Evolutionary conservation across 1,140 invertebrate species (phyloP).

Genomic region (Trachymyrmex cornetzi): DNA sequence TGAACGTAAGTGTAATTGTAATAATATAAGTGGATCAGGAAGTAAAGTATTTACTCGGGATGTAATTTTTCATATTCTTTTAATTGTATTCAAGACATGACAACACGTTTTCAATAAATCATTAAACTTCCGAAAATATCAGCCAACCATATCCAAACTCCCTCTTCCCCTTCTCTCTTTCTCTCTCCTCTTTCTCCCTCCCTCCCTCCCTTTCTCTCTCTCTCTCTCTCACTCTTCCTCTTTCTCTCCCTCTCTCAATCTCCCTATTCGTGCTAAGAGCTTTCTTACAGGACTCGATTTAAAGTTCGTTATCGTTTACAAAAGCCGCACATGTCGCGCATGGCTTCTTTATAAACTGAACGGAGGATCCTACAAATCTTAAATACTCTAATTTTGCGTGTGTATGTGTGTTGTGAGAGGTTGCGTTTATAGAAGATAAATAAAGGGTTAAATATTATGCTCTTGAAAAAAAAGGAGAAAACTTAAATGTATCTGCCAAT

Average conservation of each 20-base stretch:
- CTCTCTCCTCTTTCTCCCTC: neutral
- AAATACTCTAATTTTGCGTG: conserved; percentile 73
- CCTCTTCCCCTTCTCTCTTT: neutral
- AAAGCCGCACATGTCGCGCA: conserved; percentile 61
- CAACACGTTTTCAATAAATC: conserved; percentile 84
- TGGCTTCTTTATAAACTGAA: conserved; percentile 60
- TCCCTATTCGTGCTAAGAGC: conserved; percentile 68
- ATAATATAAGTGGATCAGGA: neutral
- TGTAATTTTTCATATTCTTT: conserved; percentile 71
- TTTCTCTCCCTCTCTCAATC: neutral
- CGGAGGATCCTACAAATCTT: conserved; percentile 73
- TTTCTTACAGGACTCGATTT: conserved; percentile 71
- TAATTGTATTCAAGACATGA: conserved; percentile 85
- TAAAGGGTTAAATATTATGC: conserved; percentile 73
- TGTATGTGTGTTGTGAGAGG: conserved; percentile 78
- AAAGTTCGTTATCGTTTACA: conserved; percentile 71
- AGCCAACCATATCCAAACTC: conserved; percentile 77
- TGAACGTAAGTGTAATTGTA: neutral
- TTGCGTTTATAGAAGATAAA: conserved; percentile 78
- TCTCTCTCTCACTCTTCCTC: neutral
- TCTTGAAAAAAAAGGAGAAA: conserved; percentile 73
- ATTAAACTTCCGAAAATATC: conserved; percentile 83
- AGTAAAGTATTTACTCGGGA: conserved; percentile 8
- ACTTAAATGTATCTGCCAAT: conserved; percentile 79
- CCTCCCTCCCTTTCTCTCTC: neutral